Base-by-base conservation (phyloP, 2,888 invertebrate species). In the Drosophila neonasuta region DNA sequence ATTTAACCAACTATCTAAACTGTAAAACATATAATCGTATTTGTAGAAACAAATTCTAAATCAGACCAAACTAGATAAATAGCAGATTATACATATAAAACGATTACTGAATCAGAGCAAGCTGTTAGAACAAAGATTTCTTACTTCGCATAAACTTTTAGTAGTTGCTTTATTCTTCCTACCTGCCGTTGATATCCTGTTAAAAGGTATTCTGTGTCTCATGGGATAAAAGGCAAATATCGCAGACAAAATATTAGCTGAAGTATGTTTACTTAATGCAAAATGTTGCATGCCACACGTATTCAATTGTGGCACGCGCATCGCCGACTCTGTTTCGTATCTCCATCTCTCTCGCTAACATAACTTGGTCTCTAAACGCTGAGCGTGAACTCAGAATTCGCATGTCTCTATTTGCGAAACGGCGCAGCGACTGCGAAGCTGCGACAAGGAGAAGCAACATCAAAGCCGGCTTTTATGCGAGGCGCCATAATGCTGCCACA, bases 401-500 rank as follows among this genome's bases (percentile, higher is more conserved):
- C 69, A 84, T 71, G 80, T 71, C 85, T 80, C 71, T 79, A 79
- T 76, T 84, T 70, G 41, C 46, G 62, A 42, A 54, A 49, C 56
- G 39, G 50, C 42, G 54, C 20, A 42, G 54, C 36, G n/a, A n/a
- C 13, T 49, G 54, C 24, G 55, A 52, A 6, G 6, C 13, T 49
- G 54, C 24, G 55, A 52, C 54, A 52, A 32, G 66, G 6, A 54
- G 64, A 32, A 44, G 50, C 57, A 65, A 58, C 70, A 81, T 71
- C 71, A 82, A 82, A 73, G 75, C 83, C 75, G 81, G 80, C 80
- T 69, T 83, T 85, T 83, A 86, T 83, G 63, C 71, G 78, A 77
- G 80, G 86, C 81, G 77, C 73, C 83, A 86, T 83, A 77, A 83
- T 83, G 73, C 80, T 83, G 81, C 77, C 77, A 80, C 78, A 85